A percentile compares a stretch with the other conserved stretches of the same genome.
Evolutionary conservation across 2,113 vertebrate species (phyloP).

Genomic region (Microtus richardsoni): DNA sequence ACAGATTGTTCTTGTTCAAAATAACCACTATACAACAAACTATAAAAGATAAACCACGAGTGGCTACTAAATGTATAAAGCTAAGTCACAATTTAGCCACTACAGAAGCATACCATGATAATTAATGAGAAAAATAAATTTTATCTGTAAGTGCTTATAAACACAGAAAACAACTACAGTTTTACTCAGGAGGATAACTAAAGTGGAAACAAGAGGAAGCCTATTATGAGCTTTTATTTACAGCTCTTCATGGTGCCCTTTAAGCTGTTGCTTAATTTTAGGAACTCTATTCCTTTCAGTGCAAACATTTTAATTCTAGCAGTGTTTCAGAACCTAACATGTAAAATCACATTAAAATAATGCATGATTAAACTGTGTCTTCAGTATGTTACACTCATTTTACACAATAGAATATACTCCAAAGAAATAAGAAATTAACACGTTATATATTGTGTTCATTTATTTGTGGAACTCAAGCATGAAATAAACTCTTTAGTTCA

Average conservation of each 20-base stretch:
- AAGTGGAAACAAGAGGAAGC: not conserved
- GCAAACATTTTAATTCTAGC: conserved; percentile 65
- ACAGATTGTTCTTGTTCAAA: not conserved
- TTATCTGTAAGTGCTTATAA: not conserved
- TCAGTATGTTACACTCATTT: conserved; percentile 37
- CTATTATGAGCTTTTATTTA: conserved; percentile 19
- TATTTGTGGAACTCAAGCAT: conserved; percentile 82
- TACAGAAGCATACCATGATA: not conserved
- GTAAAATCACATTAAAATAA: conserved; percentile 56
- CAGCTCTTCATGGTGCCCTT: conserved; percentile 42
- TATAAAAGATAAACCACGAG: not conserved
- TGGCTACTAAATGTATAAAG: not conserved
- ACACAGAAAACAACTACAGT: conserved; percentile 1
- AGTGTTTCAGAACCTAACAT: conserved; percentile 56
- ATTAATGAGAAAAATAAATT: not conserved
- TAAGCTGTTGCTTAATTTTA: conserved; percentile 34
- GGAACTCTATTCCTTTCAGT: conserved; percentile 3
- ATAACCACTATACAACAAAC: not conserved
- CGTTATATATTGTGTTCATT: conserved; percentile 79
- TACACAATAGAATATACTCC: conserved; percentile 10
- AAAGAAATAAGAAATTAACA: conserved; percentile 74
- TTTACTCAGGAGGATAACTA: not conserved
- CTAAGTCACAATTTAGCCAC: not conserved
- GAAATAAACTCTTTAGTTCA: conserved; percentile 84
- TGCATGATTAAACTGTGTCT: conserved; percentile 55